Conservation (phyloP, 2,113 vertebrate genomes). For the Colaptes auratus region DNA sequence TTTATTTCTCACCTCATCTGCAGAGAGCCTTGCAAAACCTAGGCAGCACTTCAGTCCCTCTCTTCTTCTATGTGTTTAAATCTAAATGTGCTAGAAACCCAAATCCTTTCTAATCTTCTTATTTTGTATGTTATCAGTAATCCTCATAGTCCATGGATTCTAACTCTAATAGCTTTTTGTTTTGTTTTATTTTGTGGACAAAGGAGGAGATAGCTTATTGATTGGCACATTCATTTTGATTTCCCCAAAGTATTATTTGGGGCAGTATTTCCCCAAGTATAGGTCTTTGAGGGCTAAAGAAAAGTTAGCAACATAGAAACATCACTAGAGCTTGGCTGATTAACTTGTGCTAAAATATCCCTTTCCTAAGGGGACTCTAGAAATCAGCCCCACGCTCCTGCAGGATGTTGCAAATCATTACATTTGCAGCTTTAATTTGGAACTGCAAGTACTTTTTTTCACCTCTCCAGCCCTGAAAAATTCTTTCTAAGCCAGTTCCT, state of each 20-base stretch:
- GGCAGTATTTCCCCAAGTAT: neutral
- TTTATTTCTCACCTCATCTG: neutral
- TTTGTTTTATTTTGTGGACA: neutral
- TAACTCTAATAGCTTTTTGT: neutral
- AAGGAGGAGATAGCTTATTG: neutral
- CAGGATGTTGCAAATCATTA: neutral
- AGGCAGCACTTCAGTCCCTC: neutral
- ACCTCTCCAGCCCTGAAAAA: neutral
- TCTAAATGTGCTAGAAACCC: neutral
- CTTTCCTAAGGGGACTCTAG: neutral
- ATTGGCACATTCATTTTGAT: neutral
- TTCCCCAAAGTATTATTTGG: neutral
- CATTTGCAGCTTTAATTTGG: neutral
- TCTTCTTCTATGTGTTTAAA: neutral
- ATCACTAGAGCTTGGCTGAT: neutral
- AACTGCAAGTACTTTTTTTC: neutral
- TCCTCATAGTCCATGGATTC: fast-evolving
- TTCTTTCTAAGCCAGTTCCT: neutral
- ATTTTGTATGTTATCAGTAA: neutral
- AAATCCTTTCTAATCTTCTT: neutral
- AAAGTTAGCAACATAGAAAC: neutral
- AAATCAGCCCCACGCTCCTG: neutral
- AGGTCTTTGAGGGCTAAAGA: neutral
- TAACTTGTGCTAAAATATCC: neutral
- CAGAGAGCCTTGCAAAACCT: neutral